Percentiles rank a stretch among this genome's conserved stretches.
These are phyloP conservation scores for Mallotus villosus DNA, from an alignment of 2,797 vertebrate genomes.

Conservation along the genomic window DNA sequence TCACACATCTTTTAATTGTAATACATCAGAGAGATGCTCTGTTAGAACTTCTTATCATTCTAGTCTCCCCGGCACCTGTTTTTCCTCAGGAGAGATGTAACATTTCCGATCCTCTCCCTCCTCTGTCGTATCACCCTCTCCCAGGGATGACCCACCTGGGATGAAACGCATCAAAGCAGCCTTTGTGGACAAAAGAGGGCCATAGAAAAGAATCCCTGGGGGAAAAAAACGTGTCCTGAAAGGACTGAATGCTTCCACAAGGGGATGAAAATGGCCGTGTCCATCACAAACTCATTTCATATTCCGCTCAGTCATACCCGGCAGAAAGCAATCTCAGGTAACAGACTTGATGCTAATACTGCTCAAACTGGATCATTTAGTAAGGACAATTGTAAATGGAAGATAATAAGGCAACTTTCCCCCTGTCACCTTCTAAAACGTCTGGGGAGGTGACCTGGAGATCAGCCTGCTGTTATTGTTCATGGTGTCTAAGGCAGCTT, in stretches of 20 bases:
- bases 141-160: constrained; percentile 44
- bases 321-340: constrained; percentile 78
- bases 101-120: constrained; percentile 23
- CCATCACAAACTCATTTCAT: constrained; percentile 67
- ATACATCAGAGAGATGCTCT: not conserved
- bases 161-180: constrained; percentile 66
- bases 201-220: constrained; percentile 29
- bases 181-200: constrained; percentile 60
- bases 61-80: not conserved
- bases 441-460: constrained; percentile 41
- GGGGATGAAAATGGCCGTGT: constrained; percentile 58
- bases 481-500: constrained; percentile 48
- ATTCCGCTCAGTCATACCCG: constrained; percentile 68
- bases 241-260: constrained; percentile 58
- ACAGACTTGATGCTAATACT: constrained; percentile 73
- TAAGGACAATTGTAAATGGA: constrained; percentile 55
- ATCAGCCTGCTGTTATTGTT: constrained; percentile 48
- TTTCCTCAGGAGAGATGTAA: constrained; percentile 4
- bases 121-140: constrained; percentile 34
- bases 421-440: constrained; percentile 36
- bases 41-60: not conserved
- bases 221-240: constrained; percentile 61
- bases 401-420: constrained; percentile 36
- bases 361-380: constrained; percentile 60
- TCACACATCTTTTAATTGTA: not conserved